phyloP scores from a whole-genome alignment of 1,140 invertebrate genomes.

The Cotesia chilonis region DNA sequence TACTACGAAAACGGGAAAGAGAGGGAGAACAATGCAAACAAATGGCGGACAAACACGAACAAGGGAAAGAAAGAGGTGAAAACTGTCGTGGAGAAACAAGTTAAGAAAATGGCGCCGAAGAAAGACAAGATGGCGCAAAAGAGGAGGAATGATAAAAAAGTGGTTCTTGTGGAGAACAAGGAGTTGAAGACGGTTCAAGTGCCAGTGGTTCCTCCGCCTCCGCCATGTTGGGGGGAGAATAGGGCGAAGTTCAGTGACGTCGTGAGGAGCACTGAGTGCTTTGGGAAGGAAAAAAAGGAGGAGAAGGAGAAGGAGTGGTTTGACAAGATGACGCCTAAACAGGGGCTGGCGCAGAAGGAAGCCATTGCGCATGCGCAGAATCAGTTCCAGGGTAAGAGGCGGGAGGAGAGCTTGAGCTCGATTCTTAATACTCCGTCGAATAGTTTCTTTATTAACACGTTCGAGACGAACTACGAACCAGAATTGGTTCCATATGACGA shows the following conservation, averaged over 20 bases:
- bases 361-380: constrained; percentile 15
- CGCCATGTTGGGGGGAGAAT: constrained; percentile 66
- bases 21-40: constrained; percentile 55
- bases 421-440: constrained; percentile 45
- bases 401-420: constrained; percentile 35
- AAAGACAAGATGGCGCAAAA: constrained; percentile 62
- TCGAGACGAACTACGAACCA: constrained; percentile 52
- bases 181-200: constrained; percentile 40
- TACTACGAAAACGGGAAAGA: constrained; percentile 61
- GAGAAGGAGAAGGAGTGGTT: too few relatives aligned
- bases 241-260: constrained; percentile 70
- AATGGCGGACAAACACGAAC: constrained; percentile 47
- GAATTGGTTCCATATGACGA: constrained; percentile 61
- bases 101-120: constrained; percentile 54
- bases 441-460: constrained; percentile 60
- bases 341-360: not conserved
- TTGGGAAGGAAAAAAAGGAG: too few relatives aligned
- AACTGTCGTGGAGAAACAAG: constrained; percentile 29
- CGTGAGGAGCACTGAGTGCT: constrained; percentile 61
- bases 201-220: constrained; percentile 47
- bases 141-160: constrained; percentile 33
- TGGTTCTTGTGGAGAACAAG: constrained; percentile 46
- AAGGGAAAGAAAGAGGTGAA: too few relatives aligned
- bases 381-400: constrained; percentile 44
- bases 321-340: too few relatives aligned